Conservation (phyloP, 2,113 vertebrate species). For the Microcebus griseorufus region DNA sequence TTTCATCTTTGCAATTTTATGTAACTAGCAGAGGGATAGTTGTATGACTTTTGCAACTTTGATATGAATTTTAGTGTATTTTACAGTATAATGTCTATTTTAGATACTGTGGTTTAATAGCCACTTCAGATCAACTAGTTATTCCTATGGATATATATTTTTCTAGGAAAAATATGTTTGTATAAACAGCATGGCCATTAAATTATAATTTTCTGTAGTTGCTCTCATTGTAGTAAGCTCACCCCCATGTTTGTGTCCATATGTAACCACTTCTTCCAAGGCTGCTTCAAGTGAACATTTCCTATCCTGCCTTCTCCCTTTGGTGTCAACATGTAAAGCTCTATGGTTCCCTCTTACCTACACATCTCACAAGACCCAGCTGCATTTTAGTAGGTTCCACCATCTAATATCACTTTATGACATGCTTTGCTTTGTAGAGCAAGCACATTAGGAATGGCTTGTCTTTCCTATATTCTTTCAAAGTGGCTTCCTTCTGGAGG, state of each 20-base stretch:
- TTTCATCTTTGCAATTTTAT: constrained; percentile 15
- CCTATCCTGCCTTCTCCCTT: neutral
- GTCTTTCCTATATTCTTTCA: constrained; percentile 18
- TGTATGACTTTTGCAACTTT: neutral
- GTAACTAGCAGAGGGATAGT: neutral
- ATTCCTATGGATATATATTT: neutral
- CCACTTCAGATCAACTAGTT: neutral
- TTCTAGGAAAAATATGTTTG: neutral
- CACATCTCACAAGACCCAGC: neutral
- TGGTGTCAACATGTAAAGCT: neutral
- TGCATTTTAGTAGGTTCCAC: neutral
- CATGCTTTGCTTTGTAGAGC: neutral
- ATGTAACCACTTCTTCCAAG: neutral
- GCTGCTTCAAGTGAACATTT: neutral
- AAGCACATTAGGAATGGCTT: neutral
- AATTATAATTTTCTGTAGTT: neutral
- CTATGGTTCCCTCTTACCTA: neutral
- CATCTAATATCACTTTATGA: neutral
- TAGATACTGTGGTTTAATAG: neutral
- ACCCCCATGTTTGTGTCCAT: neutral
- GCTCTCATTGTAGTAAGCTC: neutral
- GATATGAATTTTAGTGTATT: constrained; percentile 1
- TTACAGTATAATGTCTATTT: neutral
- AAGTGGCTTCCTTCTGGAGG: neutral
- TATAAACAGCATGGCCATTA: neutral